Percentiles rank a stretch among this genome's conserved stretches.
phyloP scores from a whole-genome alignment of 2,797 vertebrate genomes.

The Galaxias olidus region DNA sequence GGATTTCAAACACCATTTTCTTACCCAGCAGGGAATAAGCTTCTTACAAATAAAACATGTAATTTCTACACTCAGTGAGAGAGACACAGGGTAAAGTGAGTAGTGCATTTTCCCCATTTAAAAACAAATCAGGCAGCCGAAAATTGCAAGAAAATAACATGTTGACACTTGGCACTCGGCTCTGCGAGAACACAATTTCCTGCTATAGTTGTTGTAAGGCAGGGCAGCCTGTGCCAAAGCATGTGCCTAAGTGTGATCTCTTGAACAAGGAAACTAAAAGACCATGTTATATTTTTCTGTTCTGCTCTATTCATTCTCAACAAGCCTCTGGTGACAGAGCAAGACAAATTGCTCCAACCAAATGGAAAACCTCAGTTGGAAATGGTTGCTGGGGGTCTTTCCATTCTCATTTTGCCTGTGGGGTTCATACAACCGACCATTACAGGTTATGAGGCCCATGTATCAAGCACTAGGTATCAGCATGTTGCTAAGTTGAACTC shows the following conservation, averaged over 20 bases:
- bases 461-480: background rate
- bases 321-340: background rate
- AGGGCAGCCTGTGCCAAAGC: background rate
- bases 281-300: background rate
- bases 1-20: background rate
- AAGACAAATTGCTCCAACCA: background rate
- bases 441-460: background rate
- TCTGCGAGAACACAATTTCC: too few species aligned
- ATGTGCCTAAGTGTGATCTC: background rate
- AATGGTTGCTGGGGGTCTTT: background rate
- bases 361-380: background rate
- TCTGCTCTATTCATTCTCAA: background rate
- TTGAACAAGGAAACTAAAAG: background rate
- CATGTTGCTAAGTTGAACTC: too few species aligned
- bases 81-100: background rate
- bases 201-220: background rate
- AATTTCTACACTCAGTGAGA: background rate
- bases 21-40: background rate
- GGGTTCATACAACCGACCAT: background rate
- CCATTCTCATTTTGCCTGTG: background rate
- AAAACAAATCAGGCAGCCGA: background rate
- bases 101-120: background rate
- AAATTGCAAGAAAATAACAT: too few species aligned
- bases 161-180: too few species aligned
- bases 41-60: background rate